phyloP scores from a whole-genome alignment of 2,888 invertebrate species.

The Arrhopalites spinosus region DNA sequence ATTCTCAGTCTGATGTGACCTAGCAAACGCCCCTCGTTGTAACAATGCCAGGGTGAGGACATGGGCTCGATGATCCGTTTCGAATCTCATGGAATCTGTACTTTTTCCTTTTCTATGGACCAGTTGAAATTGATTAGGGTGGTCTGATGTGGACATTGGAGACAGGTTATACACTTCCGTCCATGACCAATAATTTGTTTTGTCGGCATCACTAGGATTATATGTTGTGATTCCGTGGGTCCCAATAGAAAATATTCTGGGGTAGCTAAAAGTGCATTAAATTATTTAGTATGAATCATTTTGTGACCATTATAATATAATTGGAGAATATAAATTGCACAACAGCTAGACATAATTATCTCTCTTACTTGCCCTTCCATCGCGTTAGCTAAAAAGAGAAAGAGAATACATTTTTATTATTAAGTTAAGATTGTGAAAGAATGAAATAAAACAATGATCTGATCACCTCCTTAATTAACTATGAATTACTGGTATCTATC shows the following conservation, averaged over 20 bases:
- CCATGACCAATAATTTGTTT: slow-evolving; percentile 93
- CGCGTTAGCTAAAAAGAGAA: slow-evolving; percentile 78
- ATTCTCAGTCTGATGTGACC: slow-evolving; percentile 54
- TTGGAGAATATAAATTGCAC: neutral
- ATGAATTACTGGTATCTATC: no score
- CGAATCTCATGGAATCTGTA: slow-evolving; percentile 92
- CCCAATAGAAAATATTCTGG: slow-evolving; percentile 95
- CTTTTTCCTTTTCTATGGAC: slow-evolving; percentile 81
- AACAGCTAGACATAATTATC: neutral
- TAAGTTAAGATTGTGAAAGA: no score
- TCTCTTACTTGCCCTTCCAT: slow-evolving; percentile 93
- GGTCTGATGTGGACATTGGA: slow-evolving; percentile 62
- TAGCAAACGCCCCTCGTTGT: slow-evolving; percentile 72
- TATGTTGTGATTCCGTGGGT: slow-evolving; percentile 95
- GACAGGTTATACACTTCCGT: slow-evolving; percentile 76
- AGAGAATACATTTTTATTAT: slow-evolving; percentile 57
- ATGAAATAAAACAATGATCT: no score
- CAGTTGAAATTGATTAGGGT: slow-evolving; percentile 60
- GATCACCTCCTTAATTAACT: no score
- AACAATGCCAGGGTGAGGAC: slow-evolving; percentile 89
- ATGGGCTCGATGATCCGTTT: slow-evolving; percentile 91
- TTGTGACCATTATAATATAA: neutral
- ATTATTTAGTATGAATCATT: neutral
- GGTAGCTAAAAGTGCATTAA: slow-evolving; percentile 71
- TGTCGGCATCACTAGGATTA: slow-evolving; percentile 85